Base-by-base conservation (phyloP, 2,888 invertebrate genomes). In the Silvanus unidentatus region DNA sequence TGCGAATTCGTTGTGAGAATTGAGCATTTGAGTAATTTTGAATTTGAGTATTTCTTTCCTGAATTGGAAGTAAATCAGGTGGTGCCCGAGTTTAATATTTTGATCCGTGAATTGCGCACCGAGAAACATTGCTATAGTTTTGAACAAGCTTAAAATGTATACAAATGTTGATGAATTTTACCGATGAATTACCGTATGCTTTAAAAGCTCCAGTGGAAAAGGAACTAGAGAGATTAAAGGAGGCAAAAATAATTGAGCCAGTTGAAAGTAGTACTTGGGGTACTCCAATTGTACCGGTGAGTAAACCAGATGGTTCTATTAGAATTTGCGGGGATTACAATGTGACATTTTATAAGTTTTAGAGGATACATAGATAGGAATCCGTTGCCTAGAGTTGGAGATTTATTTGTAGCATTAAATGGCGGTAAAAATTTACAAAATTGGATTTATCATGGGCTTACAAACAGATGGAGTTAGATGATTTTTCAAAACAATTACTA, bases 381-480 rank as follows among this genome's bases (percentile, higher is more conserved):
- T 32, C 32, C 32, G 4, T 8, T 32, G 4, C 32, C 32, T 4
- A 3, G 32, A n/a, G n/a, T 32, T 12, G 32, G n/a, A n/a, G 32
- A 32, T n/a, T 8, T 32, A 4, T 32, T 32, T 12, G n/a, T 8
- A 5, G n/a, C 4, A 32, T 8, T 32, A n/a, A n/a, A 32, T 8
- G 10, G 10, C n/a, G 32, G 32, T 5, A 32, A 12, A 32, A 8
- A 32, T 32, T 32, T n/a, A n/a, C n/a, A n/a, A n/a, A n/a, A 12
- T 32, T 32, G 32, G 32, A 32, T 12, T 4, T 32, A 4, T 12
- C 22, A 4, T 13, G 28, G 13, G 53, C 52, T 4, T 55, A 55
- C 16, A 22, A 53, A 38, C 49, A 55, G 28, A 41, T 53, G 43
- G 9, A 42, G 16, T 39, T 55, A 8, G 48, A 55, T 43, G 48